phyloP scores from a whole-genome alignment of 2,888 invertebrate genomes.

The Axea sp. region DNA sequence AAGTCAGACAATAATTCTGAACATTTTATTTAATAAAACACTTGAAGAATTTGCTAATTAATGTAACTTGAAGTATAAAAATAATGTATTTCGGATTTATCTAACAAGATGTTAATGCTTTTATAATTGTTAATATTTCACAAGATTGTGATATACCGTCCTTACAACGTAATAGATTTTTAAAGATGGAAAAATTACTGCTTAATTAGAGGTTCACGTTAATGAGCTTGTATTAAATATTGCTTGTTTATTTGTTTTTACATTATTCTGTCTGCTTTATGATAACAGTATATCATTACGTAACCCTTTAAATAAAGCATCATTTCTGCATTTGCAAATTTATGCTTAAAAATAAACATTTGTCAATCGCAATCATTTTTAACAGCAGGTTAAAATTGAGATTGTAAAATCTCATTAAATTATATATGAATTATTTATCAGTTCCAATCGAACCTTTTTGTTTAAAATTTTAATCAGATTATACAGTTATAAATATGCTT shows the following conservation, averaged over 20 bases:
- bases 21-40: no score
- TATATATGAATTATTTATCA: no score
- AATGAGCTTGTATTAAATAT: slow-evolving; percentile 50
- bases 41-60: slow-evolving; percentile 2
- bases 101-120: slow-evolving; percentile 38
- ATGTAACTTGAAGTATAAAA: slow-evolving; percentile 19
- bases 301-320: slow-evolving; percentile 24
- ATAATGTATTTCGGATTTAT: slow-evolving; percentile 16
- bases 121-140: slow-evolving; percentile 52
- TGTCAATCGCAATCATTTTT: no score
- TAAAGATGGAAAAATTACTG: slow-evolving; percentile 56
- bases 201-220: slow-evolving; percentile 37
- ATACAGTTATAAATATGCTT: no score
- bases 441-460: no score
- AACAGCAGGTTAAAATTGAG: no score
- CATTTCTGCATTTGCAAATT: no score
- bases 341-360: no score
- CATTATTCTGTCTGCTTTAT: slow-evolving; percentile 19
- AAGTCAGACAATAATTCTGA: no score
- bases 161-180: slow-evolving; percentile 57
- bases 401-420: no score
- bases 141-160: slow-evolving; percentile 32
- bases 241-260: slow-evolving; percentile 40
- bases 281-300: slow-evolving; percentile 28
- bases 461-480: no score